Evolutionary conservation across 2,888 invertebrate genomes (phyloP).

Genomic region (Busseola fusca): DNA sequence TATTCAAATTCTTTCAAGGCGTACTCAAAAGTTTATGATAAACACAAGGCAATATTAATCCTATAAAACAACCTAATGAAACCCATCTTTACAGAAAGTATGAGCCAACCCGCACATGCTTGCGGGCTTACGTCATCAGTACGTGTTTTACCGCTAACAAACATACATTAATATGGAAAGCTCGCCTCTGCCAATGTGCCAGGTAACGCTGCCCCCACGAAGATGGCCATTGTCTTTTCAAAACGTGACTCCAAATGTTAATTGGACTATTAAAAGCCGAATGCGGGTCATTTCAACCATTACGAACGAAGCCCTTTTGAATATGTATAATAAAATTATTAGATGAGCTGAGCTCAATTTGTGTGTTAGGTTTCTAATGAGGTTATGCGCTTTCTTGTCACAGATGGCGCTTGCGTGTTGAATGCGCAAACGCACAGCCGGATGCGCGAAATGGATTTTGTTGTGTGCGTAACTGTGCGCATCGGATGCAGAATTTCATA

Average conservation of each 20-base stretch:
- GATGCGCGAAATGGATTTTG: constrained; percentile 87
- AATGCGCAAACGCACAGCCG: constrained; percentile 86
- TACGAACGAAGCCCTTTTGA: constrained; percentile 87
- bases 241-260: constrained; percentile 89
- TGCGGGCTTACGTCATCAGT: constrained; percentile 83
- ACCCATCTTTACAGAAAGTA: constrained; percentile 72
- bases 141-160: constrained; percentile 89
- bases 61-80: constrained; percentile 64
- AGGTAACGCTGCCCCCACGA: constrained; percentile 87
- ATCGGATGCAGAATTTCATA: constrained; percentile 81
- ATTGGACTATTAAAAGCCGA: constrained; percentile 88
- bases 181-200: constrained; percentile 86
- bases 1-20: constrained; percentile 55
- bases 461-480: constrained; percentile 80
- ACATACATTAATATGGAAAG: constrained; percentile 89
- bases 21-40: constrained; percentile 47
- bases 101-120: constrained; percentile 79
- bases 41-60: constrained; percentile 52
- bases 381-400: constrained; percentile 89
- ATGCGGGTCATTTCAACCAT: constrained; percentile 89
- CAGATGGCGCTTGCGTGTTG: constrained; percentile 82
- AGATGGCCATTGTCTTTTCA: constrained; percentile 88
- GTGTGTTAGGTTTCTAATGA: constrained; percentile 88
- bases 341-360: constrained; percentile 86
- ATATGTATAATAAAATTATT: constrained; percentile 89